phyloP scores from a whole-genome alignment of 1,140 invertebrate genomes.

The Adoxophyes honmai region DNA sequence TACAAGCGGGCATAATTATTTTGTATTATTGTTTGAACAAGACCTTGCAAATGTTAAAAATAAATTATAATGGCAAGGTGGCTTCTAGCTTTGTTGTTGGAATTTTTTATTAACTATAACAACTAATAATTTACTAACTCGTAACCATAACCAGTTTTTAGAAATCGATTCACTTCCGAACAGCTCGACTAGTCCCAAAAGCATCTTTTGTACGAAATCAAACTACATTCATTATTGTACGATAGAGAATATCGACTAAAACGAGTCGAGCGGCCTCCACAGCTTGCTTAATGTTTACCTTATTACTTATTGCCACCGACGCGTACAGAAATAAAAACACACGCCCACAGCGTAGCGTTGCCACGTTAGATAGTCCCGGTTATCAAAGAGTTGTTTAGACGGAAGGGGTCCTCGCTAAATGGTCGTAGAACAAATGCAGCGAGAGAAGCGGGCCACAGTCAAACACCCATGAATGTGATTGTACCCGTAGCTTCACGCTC shows the following conservation, averaged over 20 bases:
- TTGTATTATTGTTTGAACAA: too few species aligned
- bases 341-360: slow-evolving; percentile 40
- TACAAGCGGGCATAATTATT: too few species aligned
- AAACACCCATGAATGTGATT: slow-evolving; percentile 1
- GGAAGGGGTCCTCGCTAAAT: slow-evolving; percentile 34
- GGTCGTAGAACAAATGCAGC: slow-evolving; percentile 38
- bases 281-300: slow-evolving; percentile 62
- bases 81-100: too few species aligned
- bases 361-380: slow-evolving; percentile 31
- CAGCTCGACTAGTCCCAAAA: too few species aligned
- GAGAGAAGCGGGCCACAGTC: slow-evolving; percentile 29
- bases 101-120: too few species aligned
- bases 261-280: slow-evolving; percentile 47
- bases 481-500: not conserved
- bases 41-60: too few species aligned
- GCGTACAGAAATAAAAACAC: slow-evolving; percentile 58
- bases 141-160: too few species aligned
- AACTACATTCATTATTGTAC: not conserved
- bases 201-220: not conserved
- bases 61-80: too few species aligned
- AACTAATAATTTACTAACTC: too few species aligned
- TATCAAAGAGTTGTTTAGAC: slow-evolving; percentile 28
- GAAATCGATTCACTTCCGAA: too few species aligned
- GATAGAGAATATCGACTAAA: slow-evolving; percentile 26
- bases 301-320: slow-evolving; percentile 64